phyloP scores from a whole-genome alignment of 2,888 invertebrate genomes.

The Trilocha varians region DNA sequence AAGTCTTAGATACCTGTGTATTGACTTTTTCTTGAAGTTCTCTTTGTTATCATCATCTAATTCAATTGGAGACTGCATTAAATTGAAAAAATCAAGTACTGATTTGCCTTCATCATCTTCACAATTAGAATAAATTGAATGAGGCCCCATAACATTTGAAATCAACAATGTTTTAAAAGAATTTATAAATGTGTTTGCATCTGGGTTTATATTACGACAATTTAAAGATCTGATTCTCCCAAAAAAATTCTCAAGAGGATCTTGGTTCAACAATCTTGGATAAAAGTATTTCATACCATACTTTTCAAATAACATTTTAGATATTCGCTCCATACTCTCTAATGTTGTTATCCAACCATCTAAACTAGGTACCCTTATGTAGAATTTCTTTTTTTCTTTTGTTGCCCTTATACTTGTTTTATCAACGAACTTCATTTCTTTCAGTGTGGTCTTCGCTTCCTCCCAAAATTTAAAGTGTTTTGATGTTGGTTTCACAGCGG shows the following conservation, averaged over 20 bases:
- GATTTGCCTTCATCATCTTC: no score
- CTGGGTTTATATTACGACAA: conserved; percentile 16
- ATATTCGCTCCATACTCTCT: conserved; percentile 14
- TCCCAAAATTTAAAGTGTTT: conserved; percentile 9
- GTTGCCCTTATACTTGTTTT: neutral
- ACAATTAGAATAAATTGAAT: conserved; percentile 7
- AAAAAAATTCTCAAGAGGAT: conserved; percentile 18
- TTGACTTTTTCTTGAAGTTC: no score
- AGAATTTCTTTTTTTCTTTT: neutral
- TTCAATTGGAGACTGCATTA: no score
- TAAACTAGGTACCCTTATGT: conserved; percentile 11
- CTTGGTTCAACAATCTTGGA: conserved; percentile 16
- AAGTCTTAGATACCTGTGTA: no score
- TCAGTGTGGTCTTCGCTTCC: conserved; percentile 9
- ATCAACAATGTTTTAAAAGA: conserved; percentile 15
- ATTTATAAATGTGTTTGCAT: conserved; percentile 13
- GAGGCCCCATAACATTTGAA: conserved; percentile 10
- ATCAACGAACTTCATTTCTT: conserved; percentile 9
- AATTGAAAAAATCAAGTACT: no score
- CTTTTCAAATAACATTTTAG: conserved; percentile 11
- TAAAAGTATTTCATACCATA: conserved; percentile 14
- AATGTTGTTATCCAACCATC: conserved; percentile 14
- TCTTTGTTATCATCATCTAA: no score
- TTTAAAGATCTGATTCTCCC: conserved; percentile 16
- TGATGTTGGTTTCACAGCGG: conserved; percentile 4